Percentiles rank a stretch among this genome's conserved stretches.
Conservation (phyloP, 2,888 invertebrate species). For the Leptura quadrifasciata region DNA sequence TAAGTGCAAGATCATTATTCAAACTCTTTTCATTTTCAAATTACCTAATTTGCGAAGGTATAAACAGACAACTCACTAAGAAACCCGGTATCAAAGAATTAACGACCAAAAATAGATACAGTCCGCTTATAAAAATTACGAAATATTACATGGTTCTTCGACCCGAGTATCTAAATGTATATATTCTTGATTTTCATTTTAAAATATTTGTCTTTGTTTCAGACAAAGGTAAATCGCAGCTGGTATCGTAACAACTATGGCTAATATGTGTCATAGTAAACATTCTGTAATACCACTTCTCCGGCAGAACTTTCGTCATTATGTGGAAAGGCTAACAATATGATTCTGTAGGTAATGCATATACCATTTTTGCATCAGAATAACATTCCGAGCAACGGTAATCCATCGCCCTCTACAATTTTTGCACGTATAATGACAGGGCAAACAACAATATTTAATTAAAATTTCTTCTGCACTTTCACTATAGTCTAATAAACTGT, state of each 20-base stretch:
- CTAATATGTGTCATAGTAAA: constrained; percentile 61
- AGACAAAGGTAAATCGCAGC: constrained; percentile 43
- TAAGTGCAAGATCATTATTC: no score
- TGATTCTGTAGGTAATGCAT: constrained; percentile 68
- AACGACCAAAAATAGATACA: no score
- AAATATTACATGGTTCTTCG: no score
- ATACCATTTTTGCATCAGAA: constrained; percentile 78
- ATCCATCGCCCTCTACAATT: constrained; percentile 81
- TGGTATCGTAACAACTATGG: constrained; percentile 55
- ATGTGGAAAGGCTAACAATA: constrained; percentile 70
- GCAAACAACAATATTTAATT: constrained; percentile 74
- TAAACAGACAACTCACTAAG: no score
- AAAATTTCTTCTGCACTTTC: constrained; percentile 55
- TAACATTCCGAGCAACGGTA: constrained; percentile 82
- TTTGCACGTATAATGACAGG: constrained; percentile 86
- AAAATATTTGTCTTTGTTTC: constrained; percentile 35
- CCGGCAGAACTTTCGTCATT: constrained; percentile 58
- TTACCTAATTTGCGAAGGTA: no score
- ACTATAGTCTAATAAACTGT: constrained; percentile 60
- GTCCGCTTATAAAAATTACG: no score
- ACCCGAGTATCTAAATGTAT: constrained; percentile 54
- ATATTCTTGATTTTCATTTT: constrained; percentile 36
- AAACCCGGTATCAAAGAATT: no score
- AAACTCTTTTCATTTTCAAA: no score
- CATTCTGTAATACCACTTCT: constrained; percentile 67